Evolutionary conservation across 1,140 invertebrate species (phyloP).

Genomic region (Ctenoplectra terminalis): DNA sequence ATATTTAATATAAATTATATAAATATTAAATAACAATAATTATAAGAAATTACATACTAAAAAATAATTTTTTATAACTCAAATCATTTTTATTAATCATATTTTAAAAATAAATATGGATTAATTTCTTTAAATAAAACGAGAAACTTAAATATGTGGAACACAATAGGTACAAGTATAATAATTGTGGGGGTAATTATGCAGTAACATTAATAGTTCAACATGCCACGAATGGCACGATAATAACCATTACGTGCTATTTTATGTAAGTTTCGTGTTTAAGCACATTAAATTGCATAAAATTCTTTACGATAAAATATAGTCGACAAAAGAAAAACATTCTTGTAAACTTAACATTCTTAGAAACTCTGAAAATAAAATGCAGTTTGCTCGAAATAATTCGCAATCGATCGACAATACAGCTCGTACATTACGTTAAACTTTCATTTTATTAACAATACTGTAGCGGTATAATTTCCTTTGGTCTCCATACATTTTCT

Average conservation of each 20-base stretch:
- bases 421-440: background rate
- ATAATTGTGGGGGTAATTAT: slow-evolving; percentile 20
- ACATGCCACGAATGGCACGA: background rate
- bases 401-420: background rate
- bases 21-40: background rate
- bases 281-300: slow-evolving; percentile 13
- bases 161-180: background rate
- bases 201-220: background rate
- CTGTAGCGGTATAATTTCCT: background rate
- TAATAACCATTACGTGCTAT: slow-evolving; percentile 23
- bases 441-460: background rate
- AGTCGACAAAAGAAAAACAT: background rate
- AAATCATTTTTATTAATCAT: background rate
- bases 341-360: no score
- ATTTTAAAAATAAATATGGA: background rate
- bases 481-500: background rate
- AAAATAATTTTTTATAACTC: background rate
- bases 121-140: background rate
- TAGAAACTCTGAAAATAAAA: background rate
- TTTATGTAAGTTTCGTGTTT: slow-evolving; percentile 25
- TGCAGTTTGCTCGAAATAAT: background rate
- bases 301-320: background rate
- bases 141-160: background rate
- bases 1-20: no score
- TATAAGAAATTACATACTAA: background rate